These are phyloP conservation scores for Abrostola tripartita DNA, from an alignment of 2,888 invertebrate species.

Conservation along the genomic window DNA sequence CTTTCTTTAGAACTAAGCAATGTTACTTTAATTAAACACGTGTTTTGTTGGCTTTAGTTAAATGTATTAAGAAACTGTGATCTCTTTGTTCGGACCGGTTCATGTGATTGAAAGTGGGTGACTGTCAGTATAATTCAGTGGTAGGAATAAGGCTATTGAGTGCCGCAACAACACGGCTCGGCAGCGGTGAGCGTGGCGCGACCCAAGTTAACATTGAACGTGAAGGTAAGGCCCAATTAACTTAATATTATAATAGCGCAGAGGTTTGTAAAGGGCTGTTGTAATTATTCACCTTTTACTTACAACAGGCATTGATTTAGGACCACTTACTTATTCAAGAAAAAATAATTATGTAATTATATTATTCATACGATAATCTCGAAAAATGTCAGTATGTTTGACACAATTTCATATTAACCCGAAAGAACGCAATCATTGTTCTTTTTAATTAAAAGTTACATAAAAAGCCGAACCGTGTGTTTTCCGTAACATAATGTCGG, in stretches of 20 bases:
- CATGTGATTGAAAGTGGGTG: conserved; percentile 81
- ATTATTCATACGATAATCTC: conserved; percentile 9
- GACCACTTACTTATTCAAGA: conserved; percentile 20
- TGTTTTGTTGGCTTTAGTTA: conserved; percentile 51
- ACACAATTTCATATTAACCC: conserved; percentile 15
- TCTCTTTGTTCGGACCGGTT: conserved; percentile 78
- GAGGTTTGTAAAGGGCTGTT: conserved; percentile 46
- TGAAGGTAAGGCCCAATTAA: conserved; percentile 81
- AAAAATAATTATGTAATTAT: conserved; percentile 22
- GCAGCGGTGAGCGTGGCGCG: conserved; percentile 68
- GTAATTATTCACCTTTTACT: conserved; percentile 61
- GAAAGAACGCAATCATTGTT: conserved; percentile 5
- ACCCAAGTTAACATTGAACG: conserved; percentile 77
- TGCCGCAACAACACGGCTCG: conserved; percentile 63
- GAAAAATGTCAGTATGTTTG: conserved; percentile 25
- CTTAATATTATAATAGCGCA: conserved; percentile 70
- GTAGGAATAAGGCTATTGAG: conserved; percentile 67
- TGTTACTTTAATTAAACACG: conserved; percentile 51
- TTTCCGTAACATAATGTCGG: conserved; percentile 3
- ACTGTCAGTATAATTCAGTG: conserved; percentile 68
- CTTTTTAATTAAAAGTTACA: conserved; percentile 6
- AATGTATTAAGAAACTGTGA: conserved; percentile 64
- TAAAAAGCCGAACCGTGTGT: conserved; percentile 3
- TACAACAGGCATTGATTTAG: conserved; percentile 44
- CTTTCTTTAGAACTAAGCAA: neutral